Conservation (phyloP, 2,113 vertebrate species). For the Bos indicus region DNA sequence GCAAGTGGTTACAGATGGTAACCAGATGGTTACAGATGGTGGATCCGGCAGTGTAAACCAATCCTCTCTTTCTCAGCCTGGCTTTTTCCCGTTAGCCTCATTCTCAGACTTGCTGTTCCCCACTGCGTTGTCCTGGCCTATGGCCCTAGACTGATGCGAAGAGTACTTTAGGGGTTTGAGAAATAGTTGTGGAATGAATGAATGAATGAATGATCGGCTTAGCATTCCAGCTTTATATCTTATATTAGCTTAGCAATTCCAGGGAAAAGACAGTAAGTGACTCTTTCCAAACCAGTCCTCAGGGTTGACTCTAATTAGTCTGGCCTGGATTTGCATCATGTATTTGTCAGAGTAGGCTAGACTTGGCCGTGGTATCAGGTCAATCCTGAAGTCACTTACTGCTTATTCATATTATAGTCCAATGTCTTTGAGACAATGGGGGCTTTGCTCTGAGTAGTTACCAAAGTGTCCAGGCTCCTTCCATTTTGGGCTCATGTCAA, state of each 20-base stretch:
- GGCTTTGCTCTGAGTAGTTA: neutral
- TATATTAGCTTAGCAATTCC: neutral
- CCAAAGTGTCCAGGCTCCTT: neutral
- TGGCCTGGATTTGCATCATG: conserved; percentile 3
- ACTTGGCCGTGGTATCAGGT: neutral
- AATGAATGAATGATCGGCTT: neutral
- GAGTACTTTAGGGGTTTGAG: neutral
- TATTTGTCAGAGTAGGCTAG: conserved; percentile 19
- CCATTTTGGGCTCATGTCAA: neutral
- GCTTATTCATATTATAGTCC: neutral
- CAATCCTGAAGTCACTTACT: neutral
- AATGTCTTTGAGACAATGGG: neutral
- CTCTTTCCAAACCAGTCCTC: neutral
- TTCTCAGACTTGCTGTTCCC: neutral
- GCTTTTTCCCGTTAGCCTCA: neutral
- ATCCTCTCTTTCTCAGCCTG: neutral
- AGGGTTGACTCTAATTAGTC: neutral
- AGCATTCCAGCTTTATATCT: neutral
- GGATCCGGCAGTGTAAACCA: neutral
- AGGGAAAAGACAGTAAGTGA: neutral
- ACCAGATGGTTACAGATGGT: neutral
- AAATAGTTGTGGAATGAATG: neutral
- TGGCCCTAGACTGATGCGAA: neutral
- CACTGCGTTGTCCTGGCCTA: neutral
- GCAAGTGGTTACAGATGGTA: neutral